Evolutionary conservation across 2,797 vertebrate species (phyloP).

Genomic region (Rhabdophis nuchalis): DNA sequence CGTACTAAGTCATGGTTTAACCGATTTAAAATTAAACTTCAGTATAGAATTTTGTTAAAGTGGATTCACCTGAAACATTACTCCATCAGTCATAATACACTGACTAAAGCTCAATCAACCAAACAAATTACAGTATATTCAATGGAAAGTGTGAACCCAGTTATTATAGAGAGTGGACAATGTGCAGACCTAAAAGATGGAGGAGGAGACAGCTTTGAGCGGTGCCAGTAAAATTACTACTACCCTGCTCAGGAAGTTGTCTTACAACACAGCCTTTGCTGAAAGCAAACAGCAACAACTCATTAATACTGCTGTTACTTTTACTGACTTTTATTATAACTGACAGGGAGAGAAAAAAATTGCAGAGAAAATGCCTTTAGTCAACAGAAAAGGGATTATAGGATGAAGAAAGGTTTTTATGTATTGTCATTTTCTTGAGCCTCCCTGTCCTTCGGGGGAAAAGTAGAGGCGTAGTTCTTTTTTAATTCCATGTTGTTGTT

Average conservation of each 20-base stretch:
- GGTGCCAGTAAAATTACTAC: not conserved
- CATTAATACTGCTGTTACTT: not conserved
- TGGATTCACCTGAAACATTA: not conserved
- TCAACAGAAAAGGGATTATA: constrained; percentile 14
- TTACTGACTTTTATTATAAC: constrained; percentile 3
- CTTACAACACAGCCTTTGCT: constrained; percentile 1
- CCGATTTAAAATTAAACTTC: not conserved
- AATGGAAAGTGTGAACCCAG: not conserved
- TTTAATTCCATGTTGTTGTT: not conserved
- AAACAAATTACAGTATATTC: not conserved
- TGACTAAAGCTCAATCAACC: not conserved
- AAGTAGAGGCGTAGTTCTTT: not conserved
- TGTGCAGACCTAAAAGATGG: not conserved
- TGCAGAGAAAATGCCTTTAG: constrained; percentile 12
- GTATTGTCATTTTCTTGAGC: not conserved
- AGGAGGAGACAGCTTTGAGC: not conserved
- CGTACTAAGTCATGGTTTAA: not conserved
- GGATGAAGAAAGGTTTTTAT: not conserved
- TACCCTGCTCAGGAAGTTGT: not conserved
- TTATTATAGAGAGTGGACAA: not conserved
- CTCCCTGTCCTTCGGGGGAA: not conserved
- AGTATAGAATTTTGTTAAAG: not conserved
- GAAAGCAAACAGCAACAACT: not conserved
- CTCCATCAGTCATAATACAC: not conserved
- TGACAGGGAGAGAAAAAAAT: not conserved